phyloP scores from a whole-genome alignment of 2,888 invertebrate genomes.

The Lycocerus yunnanus region DNA sequence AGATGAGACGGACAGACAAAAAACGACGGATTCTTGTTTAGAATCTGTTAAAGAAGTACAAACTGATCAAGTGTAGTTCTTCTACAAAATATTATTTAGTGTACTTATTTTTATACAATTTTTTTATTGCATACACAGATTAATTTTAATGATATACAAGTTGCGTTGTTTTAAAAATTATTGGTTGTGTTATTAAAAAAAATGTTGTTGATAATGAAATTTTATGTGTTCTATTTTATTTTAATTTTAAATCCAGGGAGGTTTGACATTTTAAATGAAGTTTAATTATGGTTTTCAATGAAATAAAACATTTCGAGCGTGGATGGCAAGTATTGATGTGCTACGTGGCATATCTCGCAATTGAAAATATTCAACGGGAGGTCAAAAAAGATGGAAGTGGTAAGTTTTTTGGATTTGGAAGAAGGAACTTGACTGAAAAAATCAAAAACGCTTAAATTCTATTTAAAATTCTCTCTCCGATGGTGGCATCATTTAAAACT shows the following conservation, averaged over 20 bases:
- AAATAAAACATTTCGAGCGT: background rate
- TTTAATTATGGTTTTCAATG: background rate
- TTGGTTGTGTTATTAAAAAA: background rate
- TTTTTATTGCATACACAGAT: background rate
- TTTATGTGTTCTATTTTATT: background rate
- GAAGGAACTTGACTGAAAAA: too few species aligned
- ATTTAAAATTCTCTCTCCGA: too few species aligned
- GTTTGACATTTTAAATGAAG: background rate
- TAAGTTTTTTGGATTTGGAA: too few species aligned
- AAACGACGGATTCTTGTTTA: slow-evolving; percentile 41
- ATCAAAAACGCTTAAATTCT: too few species aligned
- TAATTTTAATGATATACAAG: background rate
- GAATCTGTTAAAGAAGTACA: slow-evolving; percentile 49
- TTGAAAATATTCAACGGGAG: too few species aligned
- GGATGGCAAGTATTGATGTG: too few species aligned
- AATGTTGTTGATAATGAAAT: background rate
- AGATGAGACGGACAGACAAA: slow-evolving; percentile 47
- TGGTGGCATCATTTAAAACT: too few species aligned
- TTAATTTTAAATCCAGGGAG: background rate
- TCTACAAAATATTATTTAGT: background rate
- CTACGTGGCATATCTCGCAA: too few species aligned
- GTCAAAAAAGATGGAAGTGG: too few species aligned
- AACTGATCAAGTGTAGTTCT: slow-evolving; percentile 1
- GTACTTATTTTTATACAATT: background rate
- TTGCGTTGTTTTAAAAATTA: background rate